phyloP scores from a whole-genome alignment of 2,888 invertebrate genomes.

The Gasteruption jaculator region DNA sequence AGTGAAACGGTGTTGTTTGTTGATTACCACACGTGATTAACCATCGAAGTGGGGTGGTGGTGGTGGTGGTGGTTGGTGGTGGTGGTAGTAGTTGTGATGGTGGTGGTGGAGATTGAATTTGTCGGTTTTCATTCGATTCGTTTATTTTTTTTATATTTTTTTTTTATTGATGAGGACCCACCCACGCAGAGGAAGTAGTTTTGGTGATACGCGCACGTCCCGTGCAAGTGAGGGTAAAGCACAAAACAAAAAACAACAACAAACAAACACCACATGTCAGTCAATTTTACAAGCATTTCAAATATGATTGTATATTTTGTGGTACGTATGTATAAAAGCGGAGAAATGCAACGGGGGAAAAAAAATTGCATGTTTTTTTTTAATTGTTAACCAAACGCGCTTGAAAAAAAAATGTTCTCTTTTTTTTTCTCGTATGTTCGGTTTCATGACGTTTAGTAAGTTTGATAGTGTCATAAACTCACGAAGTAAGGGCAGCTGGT shows the following conservation, averaged over 20 bases:
- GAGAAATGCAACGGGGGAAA: constrained; percentile 7
- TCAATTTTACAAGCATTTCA: constrained; percentile 18
- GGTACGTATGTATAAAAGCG: constrained; percentile 8
- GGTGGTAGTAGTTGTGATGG: constrained; percentile 35
- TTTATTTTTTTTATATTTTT: constrained; percentile 7
- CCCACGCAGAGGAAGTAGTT: not conserved
- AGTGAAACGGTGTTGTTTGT: constrained; percentile 41
- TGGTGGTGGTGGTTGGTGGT: constrained; percentile 20
- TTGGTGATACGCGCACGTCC: constrained; percentile 32
- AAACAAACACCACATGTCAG: constrained; percentile 40
- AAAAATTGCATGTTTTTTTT: too few species aligned
- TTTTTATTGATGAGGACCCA: constrained; percentile 1
- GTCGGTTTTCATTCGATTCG: constrained; percentile 2
- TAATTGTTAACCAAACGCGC: too few species aligned
- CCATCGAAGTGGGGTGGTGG: constrained; percentile 33
- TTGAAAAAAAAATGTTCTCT: too few species aligned
- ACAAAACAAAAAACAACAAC: constrained; percentile 37
- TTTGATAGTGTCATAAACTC: too few species aligned
- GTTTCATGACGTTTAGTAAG: too few species aligned
- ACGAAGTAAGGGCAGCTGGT: too few species aligned
- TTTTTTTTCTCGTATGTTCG: too few species aligned
- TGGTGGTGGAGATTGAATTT: constrained; percentile 12
- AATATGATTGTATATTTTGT: too few species aligned
- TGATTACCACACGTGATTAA: constrained; percentile 31
- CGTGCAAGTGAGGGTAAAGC: constrained; percentile 38